Percentiles rank a stretch among this genome's conserved stretches.
Evolutionary conservation across 2,113 vertebrate genomes (phyloP).

Genomic region (Pluvianellus socialis): DNA sequence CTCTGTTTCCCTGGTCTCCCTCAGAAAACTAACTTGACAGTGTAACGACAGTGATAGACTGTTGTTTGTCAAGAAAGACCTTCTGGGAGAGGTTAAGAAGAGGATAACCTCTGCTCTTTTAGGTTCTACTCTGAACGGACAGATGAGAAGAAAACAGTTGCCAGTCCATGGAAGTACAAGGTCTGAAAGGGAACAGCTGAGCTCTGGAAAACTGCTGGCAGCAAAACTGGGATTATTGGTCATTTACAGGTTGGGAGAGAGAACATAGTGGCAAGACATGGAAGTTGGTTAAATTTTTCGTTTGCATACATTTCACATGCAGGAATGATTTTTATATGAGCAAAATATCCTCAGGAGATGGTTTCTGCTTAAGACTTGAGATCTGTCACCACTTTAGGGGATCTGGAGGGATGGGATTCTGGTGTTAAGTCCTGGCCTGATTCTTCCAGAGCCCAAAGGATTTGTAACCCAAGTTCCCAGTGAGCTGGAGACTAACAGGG

Average conservation of each 20-base stretch:
- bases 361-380: neutral
- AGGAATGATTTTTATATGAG: neutral
- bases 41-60: neutral
- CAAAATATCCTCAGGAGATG: neutral
- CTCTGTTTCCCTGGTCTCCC: neutral
- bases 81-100: neutral
- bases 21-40: neutral
- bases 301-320: neutral
- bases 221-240: neutral
- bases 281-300: neutral
- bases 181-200: neutral
- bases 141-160: neutral
- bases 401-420: neutral
- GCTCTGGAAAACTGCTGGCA: neutral
- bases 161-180: neutral
- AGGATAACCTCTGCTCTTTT: neutral
- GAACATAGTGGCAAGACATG: neutral
- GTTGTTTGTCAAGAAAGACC: neutral
- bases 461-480: neutral
- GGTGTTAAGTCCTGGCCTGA: neutral
- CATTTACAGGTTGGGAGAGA: neutral
- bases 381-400: neutral
- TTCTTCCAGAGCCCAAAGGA: neutral
- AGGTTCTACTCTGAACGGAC: neutral
- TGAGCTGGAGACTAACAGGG: neutral